Conservation (phyloP, 1,140 invertebrate genomes). For the Euschistus heros region DNA sequence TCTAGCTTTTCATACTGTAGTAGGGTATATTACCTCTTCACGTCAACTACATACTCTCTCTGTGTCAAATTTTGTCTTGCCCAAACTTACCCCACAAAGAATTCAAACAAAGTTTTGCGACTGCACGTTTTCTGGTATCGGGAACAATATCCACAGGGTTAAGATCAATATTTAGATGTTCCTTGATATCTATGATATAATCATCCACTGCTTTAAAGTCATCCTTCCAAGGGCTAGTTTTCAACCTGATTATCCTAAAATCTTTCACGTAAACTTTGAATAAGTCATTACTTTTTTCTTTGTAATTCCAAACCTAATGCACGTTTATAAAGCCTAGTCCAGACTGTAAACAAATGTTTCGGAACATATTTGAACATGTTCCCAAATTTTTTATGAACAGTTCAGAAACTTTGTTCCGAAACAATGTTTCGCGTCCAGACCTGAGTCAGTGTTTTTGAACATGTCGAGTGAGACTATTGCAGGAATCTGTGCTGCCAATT, state of each 20-base stretch:
- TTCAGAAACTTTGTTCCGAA: too few relatives aligned
- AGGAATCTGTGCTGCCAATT: too few relatives aligned
- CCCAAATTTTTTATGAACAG: too few relatives aligned
- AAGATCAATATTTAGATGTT: background rate
- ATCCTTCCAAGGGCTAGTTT: background rate
- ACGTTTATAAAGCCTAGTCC: too few relatives aligned
- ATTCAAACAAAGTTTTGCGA: background rate
- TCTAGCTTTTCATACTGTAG: background rate
- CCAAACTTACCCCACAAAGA: background rate
- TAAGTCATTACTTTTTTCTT: background rate
- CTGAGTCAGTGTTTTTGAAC: too few relatives aligned
- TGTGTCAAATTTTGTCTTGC: background rate
- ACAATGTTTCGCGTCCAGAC: too few relatives aligned
- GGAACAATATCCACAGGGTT: background rate
- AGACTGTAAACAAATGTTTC: too few relatives aligned
- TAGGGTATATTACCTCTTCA: background rate
- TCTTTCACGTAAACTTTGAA: background rate
- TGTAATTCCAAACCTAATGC: background rate
- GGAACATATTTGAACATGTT: too few relatives aligned
- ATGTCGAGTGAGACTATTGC: too few relatives aligned
- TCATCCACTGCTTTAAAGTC: background rate
- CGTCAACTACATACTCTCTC: background rate
- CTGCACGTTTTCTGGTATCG: background rate
- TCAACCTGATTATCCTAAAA: background rate
- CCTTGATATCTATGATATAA: background rate